A percentile compares a stretch with the other conserved stretches of the same genome.
phyloP scores from a whole-genome alignment of 2,797 vertebrate species.

The Parotocinclus haroldoi region DNA sequence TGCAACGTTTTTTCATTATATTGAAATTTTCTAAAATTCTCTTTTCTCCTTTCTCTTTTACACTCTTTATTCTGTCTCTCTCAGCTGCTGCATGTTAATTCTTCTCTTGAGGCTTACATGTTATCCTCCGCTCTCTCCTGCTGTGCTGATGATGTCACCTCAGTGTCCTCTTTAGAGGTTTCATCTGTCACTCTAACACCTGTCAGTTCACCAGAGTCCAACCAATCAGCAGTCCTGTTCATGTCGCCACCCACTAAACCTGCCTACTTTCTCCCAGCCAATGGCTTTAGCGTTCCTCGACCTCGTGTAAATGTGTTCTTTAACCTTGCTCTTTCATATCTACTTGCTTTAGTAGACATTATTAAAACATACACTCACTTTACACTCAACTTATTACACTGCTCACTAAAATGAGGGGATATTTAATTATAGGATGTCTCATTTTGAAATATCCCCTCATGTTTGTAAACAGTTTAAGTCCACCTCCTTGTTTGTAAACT shows the following conservation, averaged over 20 bases:
- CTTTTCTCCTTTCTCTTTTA: not conserved
- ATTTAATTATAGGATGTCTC: no score
- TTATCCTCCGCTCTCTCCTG: constrained; percentile 71
- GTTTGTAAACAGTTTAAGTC: no score
- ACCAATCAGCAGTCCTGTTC: constrained; percentile 70
- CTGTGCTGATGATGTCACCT: constrained; percentile 68
- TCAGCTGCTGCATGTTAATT: constrained; percentile 69
- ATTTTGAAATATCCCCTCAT: no score
- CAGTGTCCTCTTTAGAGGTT: constrained; percentile 74
- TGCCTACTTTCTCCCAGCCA: constrained; percentile 65
- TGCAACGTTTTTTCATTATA: no score
- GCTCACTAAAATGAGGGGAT: no score
- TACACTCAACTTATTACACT: no score
- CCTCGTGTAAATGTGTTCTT: constrained; percentile 63
- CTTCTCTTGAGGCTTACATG: constrained; percentile 64
- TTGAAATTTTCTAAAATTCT: no score
- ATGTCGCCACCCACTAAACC: constrained; percentile 73
- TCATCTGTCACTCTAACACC: constrained; percentile 77
- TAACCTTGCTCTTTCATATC: constrained; percentile 1
- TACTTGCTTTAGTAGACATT: not conserved
- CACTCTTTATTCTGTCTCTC: constrained; percentile 58
- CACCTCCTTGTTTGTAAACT: no score
- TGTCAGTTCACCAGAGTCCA: constrained; percentile 73
- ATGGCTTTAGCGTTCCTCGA: constrained; percentile 67
- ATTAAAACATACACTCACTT: not conserved